Base-by-base conservation (phyloP, 2,113 vertebrate species). In the Mohoua ochrocephala region DNA sequence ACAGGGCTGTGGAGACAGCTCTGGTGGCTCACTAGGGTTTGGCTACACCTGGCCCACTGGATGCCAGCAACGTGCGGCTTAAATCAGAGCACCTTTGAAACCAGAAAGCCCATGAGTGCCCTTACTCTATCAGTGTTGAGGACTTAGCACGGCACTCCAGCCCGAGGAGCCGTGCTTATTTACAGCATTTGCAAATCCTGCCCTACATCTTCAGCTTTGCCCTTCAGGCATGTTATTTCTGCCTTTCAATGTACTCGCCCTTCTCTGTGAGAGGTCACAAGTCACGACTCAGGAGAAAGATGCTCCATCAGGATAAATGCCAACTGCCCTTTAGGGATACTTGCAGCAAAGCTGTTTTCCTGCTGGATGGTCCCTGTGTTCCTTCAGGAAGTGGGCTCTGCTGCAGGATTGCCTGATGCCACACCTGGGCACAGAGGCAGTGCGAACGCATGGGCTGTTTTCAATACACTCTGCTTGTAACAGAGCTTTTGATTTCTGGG, bases 111-210 rank as follows among this genome's bases (percentile, higher is more conserved):
- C 14, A 33, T 15, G 6, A 2, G 0, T 39, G 47, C 14, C 22
- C 20, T 52, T 26, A 14, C 56, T 84, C 74, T 59, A 47, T 45
- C 74, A 44, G 28, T 19, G 18, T 20, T 21, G 35, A 50, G 28
- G 59, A 39, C 50, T 70, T 37, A 26, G 71, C 18, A 61, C 0
- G 0, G n/a, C 30, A 26, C 21, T 92, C 39, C 42, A 67, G 73
- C 4, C 44, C 0, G 0, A 22, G 14, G 45, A 91, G 54, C 41
- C 4, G 2, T 2, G 20, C 4, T 60, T 15, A 56, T 27, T 24
- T 19, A 54, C 17, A 57, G 47, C 21, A 61, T 19, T 67, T 71
- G 24, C 54, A 68, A 86, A 24, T 27, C 33, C 44, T 60, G 56
- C 39, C 57, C 56, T 15, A 19, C 20, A 37, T 6, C 17, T 73